Conservation (phyloP, 2,888 invertebrate species). For the Volucella bombylans region DNA sequence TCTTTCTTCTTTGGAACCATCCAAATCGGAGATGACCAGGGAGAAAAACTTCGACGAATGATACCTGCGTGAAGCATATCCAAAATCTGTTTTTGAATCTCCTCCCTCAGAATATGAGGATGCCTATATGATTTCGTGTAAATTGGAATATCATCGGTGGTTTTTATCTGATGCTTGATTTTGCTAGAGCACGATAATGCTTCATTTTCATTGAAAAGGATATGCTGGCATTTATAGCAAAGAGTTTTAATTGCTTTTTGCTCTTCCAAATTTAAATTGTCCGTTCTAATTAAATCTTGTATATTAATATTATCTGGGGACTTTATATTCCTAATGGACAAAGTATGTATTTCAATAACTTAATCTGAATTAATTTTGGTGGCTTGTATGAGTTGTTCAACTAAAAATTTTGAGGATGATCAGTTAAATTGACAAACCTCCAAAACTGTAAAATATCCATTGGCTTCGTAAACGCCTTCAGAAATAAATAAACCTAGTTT, state of each 20-base stretch:
- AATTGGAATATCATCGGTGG: conserved; percentile 33
- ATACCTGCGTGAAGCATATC: no score
- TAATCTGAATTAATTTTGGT: not conserved
- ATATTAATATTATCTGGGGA: no score
- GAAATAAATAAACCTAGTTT: no score
- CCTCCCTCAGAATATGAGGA: conserved; percentile 34
- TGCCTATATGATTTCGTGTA: conserved; percentile 37
- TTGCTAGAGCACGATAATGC: conserved; percentile 49
- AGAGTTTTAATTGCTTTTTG: conserved; percentile 3
- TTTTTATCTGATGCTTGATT: conserved; percentile 39
- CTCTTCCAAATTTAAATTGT: conserved; percentile 18
- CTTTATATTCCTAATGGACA: not conserved
- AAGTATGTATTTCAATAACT: conserved; percentile 5
- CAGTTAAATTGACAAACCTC: no score
- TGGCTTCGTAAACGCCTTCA: no score
- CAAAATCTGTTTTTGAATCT: no score
- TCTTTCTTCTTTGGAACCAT: conserved; percentile 40
- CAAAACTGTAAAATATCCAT: not conserved
- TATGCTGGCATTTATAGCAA: conserved; percentile 43
- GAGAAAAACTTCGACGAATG: conserved; percentile 51
- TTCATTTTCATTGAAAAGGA: conserved; percentile 47
- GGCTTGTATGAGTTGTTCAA: not conserved
- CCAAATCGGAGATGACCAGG: conserved; percentile 45
- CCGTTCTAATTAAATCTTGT: conserved; percentile 13
- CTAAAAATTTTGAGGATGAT: no score